phyloP scores from a whole-genome alignment of 2,797 vertebrate genomes.

The Decapterus maruadsi region DNA sequence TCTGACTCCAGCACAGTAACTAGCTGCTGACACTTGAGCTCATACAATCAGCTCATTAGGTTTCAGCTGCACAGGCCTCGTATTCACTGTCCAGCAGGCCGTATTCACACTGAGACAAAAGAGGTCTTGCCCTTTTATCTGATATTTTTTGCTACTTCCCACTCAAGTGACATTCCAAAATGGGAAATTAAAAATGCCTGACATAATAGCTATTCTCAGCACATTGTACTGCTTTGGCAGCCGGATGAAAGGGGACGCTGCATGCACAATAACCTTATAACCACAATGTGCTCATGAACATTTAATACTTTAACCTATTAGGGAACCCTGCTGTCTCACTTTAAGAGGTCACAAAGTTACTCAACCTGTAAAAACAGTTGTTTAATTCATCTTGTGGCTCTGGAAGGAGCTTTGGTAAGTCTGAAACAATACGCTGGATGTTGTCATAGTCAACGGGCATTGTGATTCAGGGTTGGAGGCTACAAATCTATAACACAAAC shows the following conservation, averaged over 20 bases:
- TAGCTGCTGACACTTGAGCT: conserved; percentile 44
- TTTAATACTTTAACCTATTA: conserved; percentile 22
- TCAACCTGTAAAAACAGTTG: neutral
- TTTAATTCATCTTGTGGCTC: conserved; percentile 3
- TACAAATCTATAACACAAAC: neutral
- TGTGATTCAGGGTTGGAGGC: neutral
- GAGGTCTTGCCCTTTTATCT: conserved; percentile 61
- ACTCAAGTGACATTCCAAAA: conserved; percentile 65
- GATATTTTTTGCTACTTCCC: conserved; percentile 49
- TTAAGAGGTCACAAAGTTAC: conserved; percentile 2
- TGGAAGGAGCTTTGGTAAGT: neutral
- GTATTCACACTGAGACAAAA: conserved; percentile 63
- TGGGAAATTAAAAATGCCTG: conserved; percentile 48
- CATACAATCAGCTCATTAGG: conserved; percentile 49
- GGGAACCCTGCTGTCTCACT: conserved; percentile 23
- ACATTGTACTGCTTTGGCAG: conserved; percentile 46
- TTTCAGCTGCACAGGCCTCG: conserved; percentile 50
- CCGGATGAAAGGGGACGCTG: conserved; percentile 11
- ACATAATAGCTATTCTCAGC: conserved; percentile 64
- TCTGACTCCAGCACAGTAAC: conserved; percentile 28
- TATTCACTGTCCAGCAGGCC: conserved; percentile 39
- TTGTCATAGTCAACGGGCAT: neutral
- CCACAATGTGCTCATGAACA: conserved; percentile 18
- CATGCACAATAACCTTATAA: conserved; percentile 34
- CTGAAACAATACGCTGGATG: neutral